Conservation (phyloP, 2,113 vertebrate species). For the Coregonus clupeaformis region DNA sequence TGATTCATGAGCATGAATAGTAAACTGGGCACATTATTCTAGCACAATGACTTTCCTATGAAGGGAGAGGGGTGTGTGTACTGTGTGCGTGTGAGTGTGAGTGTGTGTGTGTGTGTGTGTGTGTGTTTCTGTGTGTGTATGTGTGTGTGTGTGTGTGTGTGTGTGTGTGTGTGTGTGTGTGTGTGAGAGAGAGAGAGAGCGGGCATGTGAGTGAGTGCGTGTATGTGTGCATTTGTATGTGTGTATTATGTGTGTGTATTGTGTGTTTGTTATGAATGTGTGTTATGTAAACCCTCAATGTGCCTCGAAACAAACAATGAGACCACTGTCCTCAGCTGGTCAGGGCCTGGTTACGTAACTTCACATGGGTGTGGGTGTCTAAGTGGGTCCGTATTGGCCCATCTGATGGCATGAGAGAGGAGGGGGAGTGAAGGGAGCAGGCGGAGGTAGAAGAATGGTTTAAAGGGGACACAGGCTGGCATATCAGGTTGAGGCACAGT, state of each 20-base stretch:
- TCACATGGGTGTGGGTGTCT: constrained; percentile 7
- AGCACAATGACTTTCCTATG: constrained; percentile 52
- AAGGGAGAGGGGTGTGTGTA: constrained; percentile 3
- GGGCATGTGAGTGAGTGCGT: neutral
- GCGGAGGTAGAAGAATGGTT: neutral
- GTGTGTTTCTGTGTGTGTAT: constrained; percentile 32
- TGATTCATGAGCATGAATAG: constrained; percentile 61
- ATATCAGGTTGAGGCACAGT: constrained; percentile 9
- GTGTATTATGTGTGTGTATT: constrained; percentile 10
- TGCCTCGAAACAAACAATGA: constrained; percentile 52
- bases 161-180: constrained; percentile 33
- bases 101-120: constrained; percentile 5
- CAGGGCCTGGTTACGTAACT: constrained; percentile 55
- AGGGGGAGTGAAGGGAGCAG: neutral
- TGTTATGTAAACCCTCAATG: constrained; percentile 52
- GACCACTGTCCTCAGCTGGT: constrained; percentile 55
- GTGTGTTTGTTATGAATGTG: constrained; percentile 1
- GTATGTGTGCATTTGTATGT: constrained; percentile 31
- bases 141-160: constrained; percentile 15
- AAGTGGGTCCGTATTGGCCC: neutral
- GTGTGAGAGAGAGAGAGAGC: too few relatives aligned
- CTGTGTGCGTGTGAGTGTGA: constrained; percentile 28
- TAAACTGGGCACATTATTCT: constrained; percentile 51
- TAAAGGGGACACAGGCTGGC: constrained; percentile 2
- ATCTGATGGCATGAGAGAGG: constrained; percentile 8